Base-by-base conservation (phyloP, 2,113 vertebrate genomes). In the Erinaceus europaeus region DNA sequence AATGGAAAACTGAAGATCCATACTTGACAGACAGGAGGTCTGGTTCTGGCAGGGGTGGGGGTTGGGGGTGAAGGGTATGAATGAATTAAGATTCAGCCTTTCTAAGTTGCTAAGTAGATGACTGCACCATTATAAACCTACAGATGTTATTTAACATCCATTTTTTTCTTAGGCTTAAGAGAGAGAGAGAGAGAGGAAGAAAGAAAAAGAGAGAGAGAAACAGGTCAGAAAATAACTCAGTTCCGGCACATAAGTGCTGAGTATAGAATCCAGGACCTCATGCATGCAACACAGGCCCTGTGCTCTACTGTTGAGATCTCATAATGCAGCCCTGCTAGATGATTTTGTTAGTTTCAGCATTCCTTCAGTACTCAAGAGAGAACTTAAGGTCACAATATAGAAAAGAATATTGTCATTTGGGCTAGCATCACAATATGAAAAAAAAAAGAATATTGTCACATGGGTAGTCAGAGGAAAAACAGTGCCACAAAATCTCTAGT, bases 331-430 rank as follows among this genome's bases (percentile, higher is more conserved):
- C 4, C 44, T 90, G 53, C 18, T 42, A 25, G 52, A 27, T 74
- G 42, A 62, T 84, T 86, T 76, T 94, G 38, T 36, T 64, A 81
- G n/a, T 59, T 75, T 80, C 34, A 72, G 32, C 17, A 29, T 82
- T 14, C 77, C 34, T 87, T 84, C 7, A 42, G 68, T 25, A 76
- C n/a, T 25, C 2, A 27, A 61, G 74, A 32, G 14, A 38, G 29
- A 73, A 32, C 17, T 55, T 67, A 55, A 4, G 29, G 68, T 29
- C 27, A 42, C 3, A 36, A 44, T 25, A n/a, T 15, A 80, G 23
- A 53, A 13, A 29, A 50, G 34, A 17, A 53, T n/a, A n/a, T n/a
- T n/a, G n/a, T n/a, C n/a, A n/a, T n/a, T n/a, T n/a, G n/a, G n/a
- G n/a, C n/a, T n/a, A n/a, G n/a, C n/a, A n/a, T n/a, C n/a, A n/a